Evolutionary conservation across 2,888 invertebrate species (phyloP), one percentile per base, ranked within the genome.

Genomic region (Seira musarum): DNA sequence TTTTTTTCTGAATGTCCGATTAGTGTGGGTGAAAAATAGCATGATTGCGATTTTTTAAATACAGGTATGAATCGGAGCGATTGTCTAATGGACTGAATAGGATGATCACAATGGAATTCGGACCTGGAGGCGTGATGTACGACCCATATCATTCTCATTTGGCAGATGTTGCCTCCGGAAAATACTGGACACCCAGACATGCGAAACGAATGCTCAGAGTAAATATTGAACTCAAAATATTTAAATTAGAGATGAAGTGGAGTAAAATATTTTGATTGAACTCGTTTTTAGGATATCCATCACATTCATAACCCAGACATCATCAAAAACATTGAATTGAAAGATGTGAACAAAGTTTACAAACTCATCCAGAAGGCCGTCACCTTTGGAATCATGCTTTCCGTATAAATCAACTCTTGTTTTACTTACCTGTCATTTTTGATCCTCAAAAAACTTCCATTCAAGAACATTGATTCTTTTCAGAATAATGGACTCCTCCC

Each of bases 111-210:
- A 2, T 80, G 68, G 61, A 68, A 6, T 24, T 73, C 21, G 60
- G 35, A 0, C 74, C 69, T 1, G 71, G 66, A 25, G 74, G 69
- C 1, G 64, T 80, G 10, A 24, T 81, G 3, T 61, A 73, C 30
- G 80, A 80, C 64, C 70, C 67, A 13, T 82, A 80, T 24, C 65
- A 77, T n/a, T 78, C 82, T n/a, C 82, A 82, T 46, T 71, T 82
- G 57, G 78, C 60, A 35, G 82, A 82, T 74, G 35, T 79, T 1
- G 66, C 70, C 13, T 82, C 82, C 10, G 74, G 71, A 57, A 63
- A 69, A 15, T 72, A 72, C 35, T 82, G 79, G 79, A 68, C 71
- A 1, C 79, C 78, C 1, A 46, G 82, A 46, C 40, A 60, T 63
- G 71, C 74, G 5, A 65, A 64, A 15, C 22, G 65, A 6, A 22